These are phyloP conservation scores for Patagioenas fasciata DNA, from an alignment of 2,113 vertebrate species.

Conservation along the genomic window DNA sequence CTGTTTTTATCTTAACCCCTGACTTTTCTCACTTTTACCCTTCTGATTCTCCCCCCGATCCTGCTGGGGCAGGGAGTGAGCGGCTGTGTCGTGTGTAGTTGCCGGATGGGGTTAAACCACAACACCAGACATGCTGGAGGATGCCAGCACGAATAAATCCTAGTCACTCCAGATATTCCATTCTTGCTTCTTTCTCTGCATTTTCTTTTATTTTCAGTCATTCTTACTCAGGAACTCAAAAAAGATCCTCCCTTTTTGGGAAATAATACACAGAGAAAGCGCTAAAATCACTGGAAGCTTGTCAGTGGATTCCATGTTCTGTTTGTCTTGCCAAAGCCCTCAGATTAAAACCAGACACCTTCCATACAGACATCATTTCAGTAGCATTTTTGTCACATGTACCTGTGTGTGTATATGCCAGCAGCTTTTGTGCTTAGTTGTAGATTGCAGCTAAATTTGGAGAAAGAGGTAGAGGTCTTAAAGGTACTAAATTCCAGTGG, in stretches of 20 bases:
- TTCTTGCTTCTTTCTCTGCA: background rate
- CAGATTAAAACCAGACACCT: background rate
- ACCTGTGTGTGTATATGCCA: background rate
- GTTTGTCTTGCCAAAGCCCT: background rate
- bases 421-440: background rate
- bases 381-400: background rate
- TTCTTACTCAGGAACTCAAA: background rate
- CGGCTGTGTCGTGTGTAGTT: background rate
- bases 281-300: background rate
- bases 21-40: background rate
- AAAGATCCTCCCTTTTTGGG: background rate
- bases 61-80: fast-evolving
- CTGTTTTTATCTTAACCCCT: background rate
- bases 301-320: background rate
- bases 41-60: background rate
- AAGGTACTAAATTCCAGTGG: background rate
- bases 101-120: background rate
- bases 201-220: background rate
- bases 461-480: background rate
- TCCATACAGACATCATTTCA: background rate
- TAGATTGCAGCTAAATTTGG: background rate
- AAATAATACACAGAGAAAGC: background rate
- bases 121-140: background rate
- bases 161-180: background rate
- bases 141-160: background rate